Base-by-base conservation (phyloP, 2,888 invertebrate species). In the Philopedon plagiatum region DNA sequence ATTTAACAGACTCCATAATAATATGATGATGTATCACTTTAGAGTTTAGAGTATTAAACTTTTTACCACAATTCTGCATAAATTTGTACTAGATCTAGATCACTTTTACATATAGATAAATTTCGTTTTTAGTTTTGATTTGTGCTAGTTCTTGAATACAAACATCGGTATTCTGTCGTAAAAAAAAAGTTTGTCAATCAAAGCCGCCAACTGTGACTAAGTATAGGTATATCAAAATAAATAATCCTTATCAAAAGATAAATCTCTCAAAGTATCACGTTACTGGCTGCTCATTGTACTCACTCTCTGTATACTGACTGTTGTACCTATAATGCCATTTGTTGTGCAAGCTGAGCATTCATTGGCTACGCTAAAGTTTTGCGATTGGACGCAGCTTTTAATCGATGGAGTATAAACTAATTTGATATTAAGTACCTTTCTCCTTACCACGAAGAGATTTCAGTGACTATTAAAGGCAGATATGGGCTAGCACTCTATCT, bases 381-480 rank as follows among this genome's bases (percentile, higher is more conserved):
- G 37, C 49, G 44, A 75, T 80, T 80, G 79, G 79, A 63, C 56
- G 64, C 60, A 23, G 58, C 15, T 65, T 73, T 71, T 75, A 79
- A 79, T 80, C 81, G 83, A 83, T 83, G 83, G 82, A 82, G 81
- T 81, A 82, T 83, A 80, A 76, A 80, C 84, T 85, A 85, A 85
- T 85, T 85, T 84, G 85, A 84, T 84, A 84, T 84, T 85, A 85
- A 85, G 83, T 79, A 82, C 81, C 80, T 71, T 76, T 77, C 78
- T 77, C 78, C 76, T 78, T 79, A 76, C 62, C 83, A 81, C 74
- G 62, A 74, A 68, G 58, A 19, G 63, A 5, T 62, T 72, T 46
- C 72, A 32, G 72, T 41, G 49, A 34, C 26, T 15, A n/a, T 34
- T 37, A 5, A 67, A 64, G 26, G 54, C 65, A 54, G 15, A 67